Base-by-base conservation (phyloP, 2,797 vertebrate species). In the Acrossocheilus fasciatus region DNA sequence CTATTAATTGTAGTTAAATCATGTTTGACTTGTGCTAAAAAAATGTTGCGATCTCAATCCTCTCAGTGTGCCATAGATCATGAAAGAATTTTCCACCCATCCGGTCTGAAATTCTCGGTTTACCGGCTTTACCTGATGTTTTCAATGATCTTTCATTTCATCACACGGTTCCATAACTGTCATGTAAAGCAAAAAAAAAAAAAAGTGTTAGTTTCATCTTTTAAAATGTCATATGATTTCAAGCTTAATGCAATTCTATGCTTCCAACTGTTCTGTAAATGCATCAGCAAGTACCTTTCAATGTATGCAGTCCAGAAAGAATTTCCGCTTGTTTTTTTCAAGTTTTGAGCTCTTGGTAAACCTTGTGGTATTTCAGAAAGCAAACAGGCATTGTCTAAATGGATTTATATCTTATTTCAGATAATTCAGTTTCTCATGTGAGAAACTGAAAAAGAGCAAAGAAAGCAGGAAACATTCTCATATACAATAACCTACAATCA, bases 391-490 rank as follows among this genome's bases (percentile, higher is more conserved):
- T 74, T 59, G 69, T 74, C 1, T 74, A 75, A 47, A 34, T 50
- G 41, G 26, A 36, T n/a, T 64, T 75, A 10, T 45, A 83, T 62
- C 69, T 47, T n/a, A 64, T 62, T 57, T 74, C 54, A 83, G 26
- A 54, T 74, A 15, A 43, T 74, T 75, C n/a, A 64, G 59, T 64
- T 64, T 30, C 34, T 20, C 50, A 14, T 0, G 4, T 2, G 54
- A 83, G 41, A 41, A 59, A 50, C 50, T 26, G 23, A 17, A 43
- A 43, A 15, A 74, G 7, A 47, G 11, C 54, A 36, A 47, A 36
- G 12, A 39, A 64, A 36, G 18, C 4, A 34, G 41, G 26, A 36
- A 64, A 75, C 4, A 2, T n/a, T 36, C 82, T 83, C 20, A 64
- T 39, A 45, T 36, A 73, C 36, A 43, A 41, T 43, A 8, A 72